phyloP scores from a whole-genome alignment of 1,140 invertebrate genomes.

The Homarus americanus region DNA sequence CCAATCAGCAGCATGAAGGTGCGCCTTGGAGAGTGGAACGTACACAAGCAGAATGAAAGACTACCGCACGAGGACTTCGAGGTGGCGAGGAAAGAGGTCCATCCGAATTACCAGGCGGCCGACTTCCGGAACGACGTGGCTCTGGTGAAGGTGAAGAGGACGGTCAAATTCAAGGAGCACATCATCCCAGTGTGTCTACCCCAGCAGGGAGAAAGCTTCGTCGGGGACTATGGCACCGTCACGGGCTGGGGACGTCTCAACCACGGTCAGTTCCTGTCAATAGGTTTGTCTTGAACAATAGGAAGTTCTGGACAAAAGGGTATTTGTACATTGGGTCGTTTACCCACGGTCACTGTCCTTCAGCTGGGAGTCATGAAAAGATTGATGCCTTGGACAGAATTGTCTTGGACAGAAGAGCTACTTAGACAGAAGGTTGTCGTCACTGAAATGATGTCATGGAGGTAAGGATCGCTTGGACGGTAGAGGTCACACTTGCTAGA shows the following conservation, averaged over 20 bases:
- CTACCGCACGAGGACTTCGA: conserved; percentile 91
- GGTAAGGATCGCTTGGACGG: too few species aligned
- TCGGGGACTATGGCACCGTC: conserved; percentile 91
- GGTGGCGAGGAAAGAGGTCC: conserved; percentile 83
- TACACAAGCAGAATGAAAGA: conserved; percentile 30
- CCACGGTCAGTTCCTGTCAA: conserved; percentile 83
- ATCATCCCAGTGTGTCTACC: conserved; percentile 92
- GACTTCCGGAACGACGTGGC: conserved; percentile 95
- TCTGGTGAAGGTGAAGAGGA: conserved; percentile 87
- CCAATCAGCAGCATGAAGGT: conserved; percentile 90
- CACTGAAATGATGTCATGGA: too few species aligned
- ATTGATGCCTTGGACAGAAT: too few species aligned
- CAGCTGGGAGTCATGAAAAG: too few species aligned
- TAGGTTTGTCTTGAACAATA: too few species aligned
- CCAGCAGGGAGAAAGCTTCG: conserved; percentile 85
- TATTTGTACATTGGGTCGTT: too few species aligned
- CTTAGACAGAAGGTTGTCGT: too few species aligned
- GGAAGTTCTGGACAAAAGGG: too few species aligned
- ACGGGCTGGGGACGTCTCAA: conserved; percentile 93
- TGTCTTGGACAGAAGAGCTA: too few species aligned
- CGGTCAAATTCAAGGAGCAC: conserved; percentile 91
- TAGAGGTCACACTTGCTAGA: too few species aligned
- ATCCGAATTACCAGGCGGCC: conserved; percentile 91
- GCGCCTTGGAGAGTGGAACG: conserved; percentile 30
- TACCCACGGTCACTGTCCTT: too few species aligned